Percentiles rank a stretch among this genome's conserved stretches.
phyloP scores from a whole-genome alignment of 1,140 invertebrate species.

The Cotesia glomerata region DNA sequence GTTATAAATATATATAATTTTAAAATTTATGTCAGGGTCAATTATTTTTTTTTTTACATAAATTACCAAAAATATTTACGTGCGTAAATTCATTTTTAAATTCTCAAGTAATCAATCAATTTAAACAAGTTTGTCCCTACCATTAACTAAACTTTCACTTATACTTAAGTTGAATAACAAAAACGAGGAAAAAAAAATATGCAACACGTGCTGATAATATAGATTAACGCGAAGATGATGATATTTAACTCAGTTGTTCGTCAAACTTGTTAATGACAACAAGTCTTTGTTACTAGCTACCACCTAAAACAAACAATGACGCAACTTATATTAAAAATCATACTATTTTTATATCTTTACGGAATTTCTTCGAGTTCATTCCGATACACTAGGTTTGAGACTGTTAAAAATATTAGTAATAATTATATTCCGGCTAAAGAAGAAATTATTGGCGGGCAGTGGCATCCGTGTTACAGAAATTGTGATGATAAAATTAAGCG shows the following conservation, averaged over 20 bases:
- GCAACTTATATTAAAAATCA: not conserved
- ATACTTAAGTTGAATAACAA: constrained; percentile 6
- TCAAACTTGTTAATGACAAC: not conserved
- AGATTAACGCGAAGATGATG: constrained; percentile 20
- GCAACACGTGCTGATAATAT: constrained; percentile 27
- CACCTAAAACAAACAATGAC: not conserved
- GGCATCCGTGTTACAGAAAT: constrained; percentile 60
- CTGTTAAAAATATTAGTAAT: not conserved
- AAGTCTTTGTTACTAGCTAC: not conserved
- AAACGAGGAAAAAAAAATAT: constrained; percentile 10
- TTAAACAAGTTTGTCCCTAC: constrained; percentile 2
- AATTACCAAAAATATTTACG: no score
- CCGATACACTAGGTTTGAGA: constrained; percentile 7
- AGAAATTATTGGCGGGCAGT: constrained; percentile 20
- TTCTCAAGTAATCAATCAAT: not conserved
- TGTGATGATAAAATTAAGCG: constrained; percentile 40
- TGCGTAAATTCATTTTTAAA: not conserved
- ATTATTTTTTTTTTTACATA: no score
- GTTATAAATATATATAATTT: no score
- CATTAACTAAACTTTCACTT: not conserved
- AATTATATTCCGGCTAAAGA: constrained; percentile 6
- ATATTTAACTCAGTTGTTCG: not conserved
- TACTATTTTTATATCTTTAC: not conserved
- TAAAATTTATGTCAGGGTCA: no score
- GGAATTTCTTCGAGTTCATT: not conserved